Base-by-base conservation (phyloP, 2,113 vertebrate genomes). In the Quiscalus mexicanus region DNA sequence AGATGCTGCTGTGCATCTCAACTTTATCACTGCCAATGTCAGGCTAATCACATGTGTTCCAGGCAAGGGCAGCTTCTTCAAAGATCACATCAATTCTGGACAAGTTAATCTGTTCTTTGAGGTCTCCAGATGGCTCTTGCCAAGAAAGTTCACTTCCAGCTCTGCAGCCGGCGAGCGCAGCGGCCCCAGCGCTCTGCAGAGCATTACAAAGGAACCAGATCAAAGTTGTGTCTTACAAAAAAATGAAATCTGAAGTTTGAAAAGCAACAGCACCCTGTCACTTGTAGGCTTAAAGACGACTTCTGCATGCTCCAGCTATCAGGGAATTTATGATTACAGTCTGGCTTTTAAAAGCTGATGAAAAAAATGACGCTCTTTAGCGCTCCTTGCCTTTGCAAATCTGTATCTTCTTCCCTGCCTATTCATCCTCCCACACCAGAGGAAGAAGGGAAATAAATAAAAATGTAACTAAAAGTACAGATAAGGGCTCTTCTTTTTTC, bases 221-320 rank as follows among this genome's bases (percentile, higher is more conserved):
- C 96, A 97, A 97, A 96, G 96, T 95, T 93, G 69, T 45, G 68
- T 87, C 95, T 93, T 58, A 93, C 74, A 94, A 89, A 94, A 95
- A 94, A 95, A 96, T 10, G 86, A 95, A 97, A 95, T 89, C 92
- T 90, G 64, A 86, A 94, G 92, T 96, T 94, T 97, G 95, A 97
- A 97, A 96, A 95, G 93, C 95, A 97, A 95, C 92, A 96, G 96
- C 92, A 97, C 95, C 92, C 92, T 96, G 93, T 97, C 96, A 97
- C 90, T 95, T 93, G 92, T 75, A 92, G 76, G 93, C 92, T 96
- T 96, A 96, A 93, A 93, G 93, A 96, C 2, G 23, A 96, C 68
- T 96, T 95, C 92, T 94, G 93, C 92, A 78, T 95, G 90, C 96
- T 96, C 56, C 92, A 95, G 96, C 92, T 96, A 94, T 95, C 96